phyloP scores from a whole-genome alignment of 2,888 invertebrate genomes.

The Operophtera brumata region DNA sequence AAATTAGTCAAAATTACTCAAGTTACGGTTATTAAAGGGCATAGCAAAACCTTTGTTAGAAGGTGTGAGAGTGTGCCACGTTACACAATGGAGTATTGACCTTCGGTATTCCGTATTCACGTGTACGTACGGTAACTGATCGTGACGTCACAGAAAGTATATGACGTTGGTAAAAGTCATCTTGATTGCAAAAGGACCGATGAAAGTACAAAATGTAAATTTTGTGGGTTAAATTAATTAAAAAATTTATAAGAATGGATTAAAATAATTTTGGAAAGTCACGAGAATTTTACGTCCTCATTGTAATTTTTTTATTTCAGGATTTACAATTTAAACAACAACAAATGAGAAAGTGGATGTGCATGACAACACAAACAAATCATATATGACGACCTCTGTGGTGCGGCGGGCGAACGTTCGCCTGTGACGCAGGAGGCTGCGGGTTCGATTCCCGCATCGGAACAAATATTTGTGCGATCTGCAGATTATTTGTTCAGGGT shows the following conservation, averaged over 20 bases:
- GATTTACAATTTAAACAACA: background rate
- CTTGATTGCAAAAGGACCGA: background rate
- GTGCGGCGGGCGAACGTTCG: too few relatives aligned
- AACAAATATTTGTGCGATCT: too few relatives aligned
- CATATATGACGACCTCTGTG: too few relatives aligned
- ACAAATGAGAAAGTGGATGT: background rate
- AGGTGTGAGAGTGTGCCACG: conserved; percentile 22
- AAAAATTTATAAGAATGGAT: background rate
- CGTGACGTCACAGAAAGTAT: conserved; percentile 7
- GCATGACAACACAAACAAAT: background rate
- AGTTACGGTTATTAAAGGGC: conserved; percentile 31
- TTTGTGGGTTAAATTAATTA: conserved; percentile 3
- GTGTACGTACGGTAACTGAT: conserved; percentile 1
- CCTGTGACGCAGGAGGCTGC: too few relatives aligned
- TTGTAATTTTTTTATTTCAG: too few relatives aligned
- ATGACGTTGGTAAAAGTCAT: background rate
- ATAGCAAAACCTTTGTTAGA: conserved; percentile 27
- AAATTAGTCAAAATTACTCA: conserved; percentile 30
- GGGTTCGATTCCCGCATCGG: too few relatives aligned
- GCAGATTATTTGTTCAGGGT: too few relatives aligned
- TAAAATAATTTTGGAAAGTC: conserved; percentile 2
- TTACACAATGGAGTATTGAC: conserved; percentile 40
- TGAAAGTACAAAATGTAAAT: conserved; percentile 13
- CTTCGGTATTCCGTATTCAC: conserved; percentile 32
- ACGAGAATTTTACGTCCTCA: too few relatives aligned